These are phyloP conservation scores for Bactericera cockerelli DNA, from an alignment of 1,140 invertebrate genomes.

Conservation along the genomic window DNA sequence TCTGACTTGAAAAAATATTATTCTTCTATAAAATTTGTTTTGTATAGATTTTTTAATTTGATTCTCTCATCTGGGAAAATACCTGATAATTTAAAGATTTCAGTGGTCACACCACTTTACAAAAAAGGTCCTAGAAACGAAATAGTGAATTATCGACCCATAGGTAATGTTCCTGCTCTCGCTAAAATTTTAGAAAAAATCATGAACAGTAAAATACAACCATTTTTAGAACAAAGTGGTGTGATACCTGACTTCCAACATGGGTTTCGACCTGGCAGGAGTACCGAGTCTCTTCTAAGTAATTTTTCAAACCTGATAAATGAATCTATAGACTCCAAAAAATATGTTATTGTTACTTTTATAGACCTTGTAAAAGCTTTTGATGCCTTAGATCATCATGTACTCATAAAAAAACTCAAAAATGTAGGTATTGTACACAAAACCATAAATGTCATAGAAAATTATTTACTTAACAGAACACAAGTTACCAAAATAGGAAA, in stretches of 20 bases:
- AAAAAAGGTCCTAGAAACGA: background rate
- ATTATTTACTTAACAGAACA: background rate
- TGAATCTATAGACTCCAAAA: background rate
- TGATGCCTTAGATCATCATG: background rate
- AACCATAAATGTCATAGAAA: background rate
- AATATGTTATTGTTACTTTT: background rate
- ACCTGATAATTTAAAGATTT: background rate
- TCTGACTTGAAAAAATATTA: background rate
- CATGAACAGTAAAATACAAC: background rate
- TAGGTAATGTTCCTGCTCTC: background rate
- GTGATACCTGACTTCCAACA: background rate
- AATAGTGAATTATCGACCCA: background rate
- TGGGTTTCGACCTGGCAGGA: background rate
- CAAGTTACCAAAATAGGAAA: constrained; percentile 1
- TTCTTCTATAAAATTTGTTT: background rate
- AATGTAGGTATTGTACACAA: background rate
- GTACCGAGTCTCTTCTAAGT: background rate
- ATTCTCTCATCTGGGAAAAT: background rate
- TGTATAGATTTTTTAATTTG: background rate
- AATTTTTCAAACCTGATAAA: background rate
- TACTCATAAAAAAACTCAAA: background rate
- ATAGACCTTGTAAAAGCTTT: background rate
- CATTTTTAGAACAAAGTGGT: background rate
- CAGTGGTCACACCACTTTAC: background rate
- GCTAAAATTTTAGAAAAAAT: constrained; percentile 5